These are phyloP conservation scores for Microtus ochrogaster DNA, from an alignment of 2,113 vertebrate genomes.

Conservation along the genomic window DNA sequence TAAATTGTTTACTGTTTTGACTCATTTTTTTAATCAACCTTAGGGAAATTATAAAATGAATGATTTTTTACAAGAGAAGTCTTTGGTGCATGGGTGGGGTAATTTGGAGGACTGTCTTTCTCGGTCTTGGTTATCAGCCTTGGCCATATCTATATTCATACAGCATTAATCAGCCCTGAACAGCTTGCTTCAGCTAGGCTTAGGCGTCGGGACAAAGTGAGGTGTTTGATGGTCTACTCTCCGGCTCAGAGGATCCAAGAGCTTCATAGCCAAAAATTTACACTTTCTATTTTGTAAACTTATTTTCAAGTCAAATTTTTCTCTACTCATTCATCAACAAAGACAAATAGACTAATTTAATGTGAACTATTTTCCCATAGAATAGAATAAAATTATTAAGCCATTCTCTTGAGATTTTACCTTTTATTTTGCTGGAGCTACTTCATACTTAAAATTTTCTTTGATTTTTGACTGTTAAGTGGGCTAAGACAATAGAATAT, in stretches of 20 bases:
- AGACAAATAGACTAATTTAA: not conserved
- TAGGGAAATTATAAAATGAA: not conserved
- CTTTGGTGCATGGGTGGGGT: not conserved
- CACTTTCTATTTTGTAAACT: not conserved
- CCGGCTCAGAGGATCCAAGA: not conserved
- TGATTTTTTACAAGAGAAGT: not conserved
- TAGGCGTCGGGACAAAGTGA: not conserved
- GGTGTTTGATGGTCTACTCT: not conserved
- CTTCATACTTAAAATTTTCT: not conserved
- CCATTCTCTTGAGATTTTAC: not conserved
- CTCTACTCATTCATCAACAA: not conserved
- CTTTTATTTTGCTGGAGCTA: not conserved
- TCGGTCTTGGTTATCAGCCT: conserved; percentile 53
- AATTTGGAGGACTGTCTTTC: not conserved
- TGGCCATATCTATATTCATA: not conserved
- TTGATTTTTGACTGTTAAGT: not conserved
- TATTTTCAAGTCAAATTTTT: not conserved
- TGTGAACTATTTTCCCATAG: not conserved
- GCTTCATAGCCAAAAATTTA: not conserved
- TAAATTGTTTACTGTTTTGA: not conserved
- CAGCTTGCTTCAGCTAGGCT: conserved; percentile 34
- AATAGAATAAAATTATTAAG: not conserved
- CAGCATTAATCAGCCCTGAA: conserved; percentile 47
- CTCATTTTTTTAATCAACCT: not conserved
- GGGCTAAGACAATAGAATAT: not conserved